Percentiles rank a stretch among this genome's conserved stretches.
phyloP scores from a whole-genome alignment of 2,888 invertebrate species.

The Blomia tropicalis region DNA sequence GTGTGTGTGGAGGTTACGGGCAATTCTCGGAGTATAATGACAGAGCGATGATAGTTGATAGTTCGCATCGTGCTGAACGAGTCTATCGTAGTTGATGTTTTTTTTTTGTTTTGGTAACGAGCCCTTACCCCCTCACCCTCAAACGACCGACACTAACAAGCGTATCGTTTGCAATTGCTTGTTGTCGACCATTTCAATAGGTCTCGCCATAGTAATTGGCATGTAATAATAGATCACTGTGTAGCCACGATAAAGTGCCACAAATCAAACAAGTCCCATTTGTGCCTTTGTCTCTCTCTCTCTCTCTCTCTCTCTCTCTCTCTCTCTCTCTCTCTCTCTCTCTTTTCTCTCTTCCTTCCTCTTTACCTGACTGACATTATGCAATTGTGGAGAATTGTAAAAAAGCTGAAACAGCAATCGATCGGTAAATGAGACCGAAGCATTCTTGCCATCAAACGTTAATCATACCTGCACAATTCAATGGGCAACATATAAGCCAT shows the following conservation, averaged over 20 bases:
- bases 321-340: no score
- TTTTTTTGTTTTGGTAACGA: no score
- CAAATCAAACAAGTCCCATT: constrained; percentile 7
- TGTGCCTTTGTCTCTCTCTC: constrained; percentile 5
- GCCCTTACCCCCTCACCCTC: no score
- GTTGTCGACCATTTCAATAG: constrained; percentile 2
- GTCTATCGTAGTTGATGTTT: no score
- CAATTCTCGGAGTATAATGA: neutral
- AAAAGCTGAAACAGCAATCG: neutral
- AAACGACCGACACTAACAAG: neutral
- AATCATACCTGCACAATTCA: constrained; percentile 1
- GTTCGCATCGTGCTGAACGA: constrained; percentile 12
- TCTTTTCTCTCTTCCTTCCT: no score
- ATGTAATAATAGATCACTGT: constrained; percentile 14
- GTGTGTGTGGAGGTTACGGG: neutral
- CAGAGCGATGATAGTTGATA: constrained; percentile 1
- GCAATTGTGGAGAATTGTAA: no score
- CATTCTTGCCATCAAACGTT: no score
- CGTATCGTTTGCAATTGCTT: constrained; percentile 1
- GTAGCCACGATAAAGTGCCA: constrained; percentile 1
- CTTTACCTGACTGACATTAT: no score
- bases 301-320: no score
- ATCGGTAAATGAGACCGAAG: neutral
- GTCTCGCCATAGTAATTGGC: neutral
- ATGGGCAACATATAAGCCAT: no score